These are phyloP conservation scores for Pyrocephalus nanus DNA, from an alignment of 2,797 vertebrate species.

Conservation along the genomic window DNA sequence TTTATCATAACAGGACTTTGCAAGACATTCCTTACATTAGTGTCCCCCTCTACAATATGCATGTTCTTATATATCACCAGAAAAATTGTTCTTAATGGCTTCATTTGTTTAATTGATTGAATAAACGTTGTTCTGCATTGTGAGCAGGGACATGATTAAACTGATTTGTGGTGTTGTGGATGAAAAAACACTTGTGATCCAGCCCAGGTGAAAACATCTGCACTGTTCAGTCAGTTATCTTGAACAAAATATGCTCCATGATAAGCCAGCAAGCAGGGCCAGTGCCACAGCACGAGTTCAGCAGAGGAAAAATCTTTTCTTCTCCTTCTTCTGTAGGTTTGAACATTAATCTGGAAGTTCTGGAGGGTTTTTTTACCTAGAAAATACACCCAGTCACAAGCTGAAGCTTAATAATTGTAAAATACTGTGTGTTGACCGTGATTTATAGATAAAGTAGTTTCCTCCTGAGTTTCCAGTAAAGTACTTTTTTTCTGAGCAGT, in stretches of 20 bases:
- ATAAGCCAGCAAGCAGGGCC: background rate
- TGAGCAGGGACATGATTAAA: background rate
- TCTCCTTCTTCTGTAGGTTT: background rate
- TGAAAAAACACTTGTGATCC: background rate
- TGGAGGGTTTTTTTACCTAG: background rate
- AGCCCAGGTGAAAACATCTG: background rate
- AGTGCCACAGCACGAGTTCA: background rate
- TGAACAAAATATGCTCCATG: background rate
- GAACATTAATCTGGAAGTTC: background rate
- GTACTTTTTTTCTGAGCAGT: background rate
- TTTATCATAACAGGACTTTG: background rate
- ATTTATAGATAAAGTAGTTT: background rate
- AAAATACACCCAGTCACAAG: background rate
- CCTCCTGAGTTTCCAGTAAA: background rate
- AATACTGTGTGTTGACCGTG: background rate
- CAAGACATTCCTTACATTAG: background rate
- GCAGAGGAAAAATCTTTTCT: background rate
- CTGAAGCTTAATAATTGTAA: background rate
- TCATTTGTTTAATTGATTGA: background rate
- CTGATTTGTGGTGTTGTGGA: background rate
- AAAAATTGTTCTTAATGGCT: background rate
- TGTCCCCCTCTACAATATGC: background rate
- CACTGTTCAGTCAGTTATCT: background rate
- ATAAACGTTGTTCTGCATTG: background rate
- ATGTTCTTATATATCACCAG: background rate